Evolutionary conservation across 2,797 vertebrate genomes (phyloP).

Genomic region (Nyctibius grandis): DNA sequence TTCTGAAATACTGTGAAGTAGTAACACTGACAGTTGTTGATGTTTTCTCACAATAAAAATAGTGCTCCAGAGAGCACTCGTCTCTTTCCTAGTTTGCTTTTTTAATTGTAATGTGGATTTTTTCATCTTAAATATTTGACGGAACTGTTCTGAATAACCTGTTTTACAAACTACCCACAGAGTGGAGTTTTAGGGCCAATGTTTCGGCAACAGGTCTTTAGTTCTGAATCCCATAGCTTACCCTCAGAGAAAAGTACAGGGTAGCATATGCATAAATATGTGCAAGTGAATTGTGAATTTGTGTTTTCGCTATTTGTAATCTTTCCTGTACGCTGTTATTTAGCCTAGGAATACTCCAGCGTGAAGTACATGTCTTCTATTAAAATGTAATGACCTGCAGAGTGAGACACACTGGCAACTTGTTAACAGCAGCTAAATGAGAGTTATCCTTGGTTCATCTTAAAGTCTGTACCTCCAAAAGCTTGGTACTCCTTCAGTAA

Average conservation of each 20-base stretch:
- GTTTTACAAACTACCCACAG: background rate
- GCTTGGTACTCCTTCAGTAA: background rate
- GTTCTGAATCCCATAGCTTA: background rate
- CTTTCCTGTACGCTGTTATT: background rate
- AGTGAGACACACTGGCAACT: background rate
- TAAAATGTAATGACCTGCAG: background rate
- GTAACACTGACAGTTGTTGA: background rate
- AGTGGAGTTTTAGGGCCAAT: background rate
- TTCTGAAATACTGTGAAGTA: background rate
- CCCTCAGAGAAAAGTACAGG: background rate
- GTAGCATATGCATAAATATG: background rate
- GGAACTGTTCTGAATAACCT: background rate
- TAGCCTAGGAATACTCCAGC: background rate
- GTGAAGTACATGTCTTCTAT: background rate
- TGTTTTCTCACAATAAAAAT: background rate
- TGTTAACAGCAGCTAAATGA: background rate
- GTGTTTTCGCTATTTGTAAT: background rate
- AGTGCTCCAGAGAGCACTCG: background rate
- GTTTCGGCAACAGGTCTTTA: accelerated
- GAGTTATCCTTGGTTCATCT: background rate
- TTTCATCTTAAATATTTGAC: background rate
- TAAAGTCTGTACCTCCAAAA: background rate
- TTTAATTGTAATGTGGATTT: background rate
- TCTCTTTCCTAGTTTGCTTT: background rate
- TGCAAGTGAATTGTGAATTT: background rate